These are phyloP conservation scores for Stegodyphus mimosarum DNA, from an alignment of 1,140 invertebrate species.

Conservation along the genomic window DNA sequence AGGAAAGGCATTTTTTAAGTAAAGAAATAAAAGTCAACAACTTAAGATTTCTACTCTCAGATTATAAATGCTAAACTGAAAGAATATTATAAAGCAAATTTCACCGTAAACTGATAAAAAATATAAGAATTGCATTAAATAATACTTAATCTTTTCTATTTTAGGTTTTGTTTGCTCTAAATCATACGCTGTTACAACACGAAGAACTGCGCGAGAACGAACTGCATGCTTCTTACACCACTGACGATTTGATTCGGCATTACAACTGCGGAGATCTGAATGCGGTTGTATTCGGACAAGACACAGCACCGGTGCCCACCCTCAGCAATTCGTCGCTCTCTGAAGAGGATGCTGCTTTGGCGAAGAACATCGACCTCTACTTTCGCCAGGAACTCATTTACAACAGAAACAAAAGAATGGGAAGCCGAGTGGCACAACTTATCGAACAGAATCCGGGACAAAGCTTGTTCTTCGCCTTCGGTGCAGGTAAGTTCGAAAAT, in stretches of 20 bases:
- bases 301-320: constrained; percentile 68
- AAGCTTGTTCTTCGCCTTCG: constrained; percentile 74
- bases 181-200: constrained; percentile 72
- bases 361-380: constrained; percentile 71
- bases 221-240: constrained; percentile 66
- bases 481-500: constrained; percentile 69
- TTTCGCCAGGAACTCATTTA: constrained; percentile 72
- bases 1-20: too few relatives aligned
- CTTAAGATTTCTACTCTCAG: too few relatives aligned
- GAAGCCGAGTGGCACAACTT: constrained; percentile 68
- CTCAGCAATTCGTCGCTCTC: constrained; percentile 62
- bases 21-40: too few relatives aligned
- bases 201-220: constrained; percentile 68
- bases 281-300: constrained; percentile 71
- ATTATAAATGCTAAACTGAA: too few relatives aligned
- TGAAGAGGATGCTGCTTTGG: constrained; percentile 65
- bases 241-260: constrained; percentile 72
- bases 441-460: constrained; percentile 69
- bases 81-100: too few relatives aligned
- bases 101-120: too few relatives aligned
- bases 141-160: constrained; percentile 59
- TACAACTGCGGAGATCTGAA: constrained; percentile 74
- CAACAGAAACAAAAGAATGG: constrained; percentile 72
- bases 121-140: too few relatives aligned
- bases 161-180: constrained; percentile 73